Evolutionary conservation across 2,888 invertebrate species (phyloP).

Genomic region (Drosophila acutilabella): DNA sequence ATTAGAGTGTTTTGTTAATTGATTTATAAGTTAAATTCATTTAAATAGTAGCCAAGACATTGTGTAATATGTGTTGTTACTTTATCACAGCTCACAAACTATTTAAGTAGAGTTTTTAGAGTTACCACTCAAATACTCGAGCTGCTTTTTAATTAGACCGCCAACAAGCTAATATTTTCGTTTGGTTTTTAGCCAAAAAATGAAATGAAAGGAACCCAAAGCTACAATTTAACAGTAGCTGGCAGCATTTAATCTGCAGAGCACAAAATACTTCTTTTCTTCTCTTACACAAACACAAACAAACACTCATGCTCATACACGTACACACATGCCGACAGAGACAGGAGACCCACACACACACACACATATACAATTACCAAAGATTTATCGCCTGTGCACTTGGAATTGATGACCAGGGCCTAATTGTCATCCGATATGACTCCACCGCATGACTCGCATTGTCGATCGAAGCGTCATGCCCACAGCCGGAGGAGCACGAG

Average conservation of each 20-base stretch:
- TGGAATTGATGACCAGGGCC: conserved; percentile 81
- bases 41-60: too few relatives aligned
- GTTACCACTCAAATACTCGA: neutral
- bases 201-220: conserved; percentile 4
- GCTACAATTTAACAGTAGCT: conserved; percentile 59
- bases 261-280: neutral
- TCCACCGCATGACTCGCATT: conserved; percentile 82
- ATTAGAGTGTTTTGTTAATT: neutral
- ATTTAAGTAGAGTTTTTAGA: neutral
- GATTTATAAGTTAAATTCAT: too few relatives aligned
- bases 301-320: conserved; percentile 8
- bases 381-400: conserved; percentile 82
- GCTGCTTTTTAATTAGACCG: conserved; percentile 61
- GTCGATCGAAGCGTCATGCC: conserved; percentile 60
- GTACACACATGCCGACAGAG: conserved; percentile 51
- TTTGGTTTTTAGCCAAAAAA: conserved; percentile 45
- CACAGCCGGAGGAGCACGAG: neutral
- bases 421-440: conserved; percentile 80
- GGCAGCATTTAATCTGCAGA: conserved; percentile 65
- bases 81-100: neutral
- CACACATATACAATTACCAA: conserved; percentile 74
- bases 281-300: neutral
- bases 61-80: neutral
- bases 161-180: conserved; percentile 51
- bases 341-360: conserved; percentile 14